These are phyloP conservation scores for Apocrypta bakeri DNA, from an alignment of 1,140 invertebrate genomes.

Conservation along the genomic window DNA sequence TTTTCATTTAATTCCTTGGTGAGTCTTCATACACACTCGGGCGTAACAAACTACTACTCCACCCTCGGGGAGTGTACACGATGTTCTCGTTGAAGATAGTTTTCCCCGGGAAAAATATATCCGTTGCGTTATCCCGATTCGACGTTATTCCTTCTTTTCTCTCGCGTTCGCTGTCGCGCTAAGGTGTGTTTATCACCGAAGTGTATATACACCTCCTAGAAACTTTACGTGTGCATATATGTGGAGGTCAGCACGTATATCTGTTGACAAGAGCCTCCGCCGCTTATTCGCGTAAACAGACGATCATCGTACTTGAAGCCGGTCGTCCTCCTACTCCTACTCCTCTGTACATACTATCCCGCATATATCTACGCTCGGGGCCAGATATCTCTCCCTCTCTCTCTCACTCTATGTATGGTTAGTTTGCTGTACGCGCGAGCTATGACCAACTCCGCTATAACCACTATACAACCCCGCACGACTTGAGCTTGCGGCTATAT, in stretches of 20 bases:
- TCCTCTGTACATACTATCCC: neutral
- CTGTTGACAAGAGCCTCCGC: conserved; percentile 2
- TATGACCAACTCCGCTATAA: neutral
- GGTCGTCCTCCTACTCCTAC: neutral
- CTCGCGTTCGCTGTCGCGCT: neutral
- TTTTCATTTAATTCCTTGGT: conserved; percentile 47
- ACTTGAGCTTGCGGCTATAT: neutral
- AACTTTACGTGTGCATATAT: conserved; percentile 6
- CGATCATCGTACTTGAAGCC: neutral
- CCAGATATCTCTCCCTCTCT: neutral
- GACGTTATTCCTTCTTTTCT: no score
- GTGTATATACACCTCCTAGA: neutral
- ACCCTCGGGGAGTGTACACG: neutral
- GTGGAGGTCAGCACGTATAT: neutral
- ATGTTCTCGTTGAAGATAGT: conserved; percentile 17
- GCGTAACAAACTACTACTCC: conserved; percentile 16
- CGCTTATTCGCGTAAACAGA: conserved; percentile 15
- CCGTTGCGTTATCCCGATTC: neutral
- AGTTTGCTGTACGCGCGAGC: neutral
- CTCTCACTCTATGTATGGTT: neutral
- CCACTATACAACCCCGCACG: neutral
- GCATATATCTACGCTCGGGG: neutral
- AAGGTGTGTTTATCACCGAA: conserved; percentile 7
- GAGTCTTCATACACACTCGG: neutral
- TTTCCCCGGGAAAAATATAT: conserved; percentile 7